A percentile compares a stretch with the other conserved stretches of the same genome.
Conservation (phyloP, 2,888 invertebrate species). For the Oeneis ivallda region DNA sequence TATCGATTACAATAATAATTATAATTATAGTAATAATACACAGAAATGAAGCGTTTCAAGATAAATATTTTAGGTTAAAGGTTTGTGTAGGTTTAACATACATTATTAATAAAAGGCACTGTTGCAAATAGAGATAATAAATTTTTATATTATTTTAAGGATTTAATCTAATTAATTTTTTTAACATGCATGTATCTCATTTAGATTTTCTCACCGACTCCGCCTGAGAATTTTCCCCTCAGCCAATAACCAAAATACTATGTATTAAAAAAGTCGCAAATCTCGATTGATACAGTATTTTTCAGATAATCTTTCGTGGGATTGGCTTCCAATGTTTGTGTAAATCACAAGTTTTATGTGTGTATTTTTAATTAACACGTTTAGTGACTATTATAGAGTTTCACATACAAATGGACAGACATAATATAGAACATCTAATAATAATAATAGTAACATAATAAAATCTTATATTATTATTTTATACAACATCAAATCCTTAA, state of each 20-base stretch:
- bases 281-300: too few relatives aligned
- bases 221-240: too few relatives aligned
- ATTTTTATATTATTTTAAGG: neutral
- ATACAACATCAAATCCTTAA: conserved; percentile 68
- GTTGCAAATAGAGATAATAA: conserved; percentile 25
- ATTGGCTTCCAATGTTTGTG: too few relatives aligned
- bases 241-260: too few relatives aligned
- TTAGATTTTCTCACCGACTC: too few relatives aligned
- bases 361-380: neutral
- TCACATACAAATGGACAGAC: conserved; percentile 1
- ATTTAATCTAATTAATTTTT: neutral
- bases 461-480: conserved; percentile 19
- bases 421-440: conserved; percentile 5
- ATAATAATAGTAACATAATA: neutral
- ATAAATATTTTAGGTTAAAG: too few relatives aligned
- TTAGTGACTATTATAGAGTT: neutral
- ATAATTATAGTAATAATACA: conserved; percentile 1
- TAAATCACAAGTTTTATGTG: too few relatives aligned
- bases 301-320: too few relatives aligned
- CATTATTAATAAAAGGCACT: conserved; percentile 38
- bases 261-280: too few relatives aligned
- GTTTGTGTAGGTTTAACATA: conserved; percentile 14
- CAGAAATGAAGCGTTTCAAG: neutral
- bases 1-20: neutral
- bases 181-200: too few relatives aligned